phyloP scores from a whole-genome alignment of 2,113 vertebrate species.

The Argyrosomus japonicus region DNA sequence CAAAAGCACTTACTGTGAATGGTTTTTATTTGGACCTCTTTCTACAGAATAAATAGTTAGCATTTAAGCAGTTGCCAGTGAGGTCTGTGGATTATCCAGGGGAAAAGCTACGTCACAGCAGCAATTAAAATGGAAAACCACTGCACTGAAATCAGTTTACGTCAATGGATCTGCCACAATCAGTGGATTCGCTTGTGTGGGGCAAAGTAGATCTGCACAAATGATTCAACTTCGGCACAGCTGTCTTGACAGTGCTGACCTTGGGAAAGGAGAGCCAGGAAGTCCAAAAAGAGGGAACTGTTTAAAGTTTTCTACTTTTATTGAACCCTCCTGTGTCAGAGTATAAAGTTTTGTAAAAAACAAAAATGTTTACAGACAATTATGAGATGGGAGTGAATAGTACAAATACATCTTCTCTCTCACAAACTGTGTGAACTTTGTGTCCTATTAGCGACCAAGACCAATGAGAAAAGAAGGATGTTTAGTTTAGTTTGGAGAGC shows the following conservation, averaged over 20 bases:
- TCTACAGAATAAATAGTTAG: background rate
- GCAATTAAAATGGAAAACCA: background rate
- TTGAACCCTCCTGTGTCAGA: background rate
- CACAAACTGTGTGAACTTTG: background rate
- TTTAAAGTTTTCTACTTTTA: background rate
- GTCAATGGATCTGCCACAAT: background rate
- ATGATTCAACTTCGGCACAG: background rate
- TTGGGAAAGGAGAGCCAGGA: background rate
- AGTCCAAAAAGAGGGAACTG: background rate
- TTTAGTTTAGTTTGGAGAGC: background rate
- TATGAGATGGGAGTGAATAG: background rate
- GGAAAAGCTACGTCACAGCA: background rate
- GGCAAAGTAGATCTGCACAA: background rate
- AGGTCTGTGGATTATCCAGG: slow-evolving; percentile 5
- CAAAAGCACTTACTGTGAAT: slow-evolving; percentile 5
- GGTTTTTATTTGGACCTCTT: background rate
- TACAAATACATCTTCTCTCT: too few species aligned
- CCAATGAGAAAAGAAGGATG: background rate
- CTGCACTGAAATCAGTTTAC: slow-evolving; percentile 1
- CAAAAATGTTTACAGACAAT: background rate
- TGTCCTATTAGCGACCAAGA: background rate
- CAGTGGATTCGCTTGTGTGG: background rate
- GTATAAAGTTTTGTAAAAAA: background rate
- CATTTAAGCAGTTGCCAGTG: background rate
- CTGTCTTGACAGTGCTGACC: background rate